Base-by-base conservation (phyloP, 2,113 vertebrate genomes). In the Hypanus sabinus region DNA sequence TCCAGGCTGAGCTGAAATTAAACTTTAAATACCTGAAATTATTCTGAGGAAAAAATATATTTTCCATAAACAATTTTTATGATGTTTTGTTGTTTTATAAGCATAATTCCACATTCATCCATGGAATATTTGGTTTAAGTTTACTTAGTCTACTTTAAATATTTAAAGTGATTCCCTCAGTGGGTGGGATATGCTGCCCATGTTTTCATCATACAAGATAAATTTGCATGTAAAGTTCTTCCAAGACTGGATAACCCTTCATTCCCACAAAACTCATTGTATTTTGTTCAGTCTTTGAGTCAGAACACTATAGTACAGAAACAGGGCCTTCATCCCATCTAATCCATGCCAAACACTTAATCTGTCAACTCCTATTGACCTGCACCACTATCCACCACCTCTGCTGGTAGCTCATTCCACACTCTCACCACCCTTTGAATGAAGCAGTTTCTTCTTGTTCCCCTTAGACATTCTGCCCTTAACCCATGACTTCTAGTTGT, bases 141-240 rank as follows among this genome's bases (percentile, higher is more conserved):
- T 46, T 46, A 46, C 46, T 46, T 46, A 46, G 3, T 46, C 46
- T 46, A 46, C 46, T 46, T 46, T 46, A 46, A 46, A 46, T 46
- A 46, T 46, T 46, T 46, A 46, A 46, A 46, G 46, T 46, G 46
- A 46, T 46, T 46, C 46, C 46, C 46, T 46, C 46, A 46, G 46
- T 38, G 10, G 33, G 11, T 46, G 16, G 0, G 96, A 96, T 83
- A 94, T 94, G 27, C 90, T 99, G 76, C 98, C 97, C 95, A 98
- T 73, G 71, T 22, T 73, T 22, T 24, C 22, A 79, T 60, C 57
- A 27, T 85, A 60, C 38, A 85, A 27, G 12, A 16, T 79, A 36
- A 73, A 30, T 60, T 60, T 85, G 27, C 55, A 22, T 20, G 30
- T 62, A 30, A 11, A n/a, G 1, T 16, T 12, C 55, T 60, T 62